phyloP scores from a whole-genome alignment of 2,113 vertebrate genomes.

The Phalacrocorax carbo region DNA sequence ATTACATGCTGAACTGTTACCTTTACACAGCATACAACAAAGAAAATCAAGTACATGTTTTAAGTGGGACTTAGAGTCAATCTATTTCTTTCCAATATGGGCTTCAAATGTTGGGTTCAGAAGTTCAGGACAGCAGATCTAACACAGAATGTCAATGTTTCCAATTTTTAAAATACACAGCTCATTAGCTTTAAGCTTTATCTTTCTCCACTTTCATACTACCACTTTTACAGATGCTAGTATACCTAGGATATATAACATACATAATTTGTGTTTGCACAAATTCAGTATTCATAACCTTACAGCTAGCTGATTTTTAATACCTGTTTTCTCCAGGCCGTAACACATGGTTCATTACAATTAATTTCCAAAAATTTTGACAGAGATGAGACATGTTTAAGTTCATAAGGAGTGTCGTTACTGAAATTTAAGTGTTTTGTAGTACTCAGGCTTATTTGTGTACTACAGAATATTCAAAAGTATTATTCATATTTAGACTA shows the following conservation, averaged over 20 bases:
- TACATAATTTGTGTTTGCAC: not conserved
- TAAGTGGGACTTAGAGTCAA: not conserved
- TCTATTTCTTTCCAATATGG: not conserved
- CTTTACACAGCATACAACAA: not conserved
- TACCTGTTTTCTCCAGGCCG: not conserved
- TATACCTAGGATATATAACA: not conserved
- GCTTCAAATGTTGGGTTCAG: not conserved
- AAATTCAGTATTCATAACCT: not conserved
- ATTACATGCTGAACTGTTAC: not conserved
- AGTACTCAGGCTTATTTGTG: not conserved
- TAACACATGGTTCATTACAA: not conserved
- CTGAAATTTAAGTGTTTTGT: not conserved
- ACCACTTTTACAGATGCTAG: not conserved
- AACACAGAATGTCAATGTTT: not conserved
- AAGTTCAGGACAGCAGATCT: not conserved
- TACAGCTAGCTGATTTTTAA: not conserved
- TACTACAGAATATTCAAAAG: not conserved
- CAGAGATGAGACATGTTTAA: not conserved
- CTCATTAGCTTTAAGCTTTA: not conserved
- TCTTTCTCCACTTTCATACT: not conserved
- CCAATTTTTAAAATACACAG: not conserved
- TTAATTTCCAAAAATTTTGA: not conserved
- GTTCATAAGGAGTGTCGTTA: not conserved
- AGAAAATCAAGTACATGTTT: not conserved
- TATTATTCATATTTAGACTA: not conserved